Percentiles rank a stretch among this genome's conserved stretches.
Evolutionary conservation across 2,113 vertebrate genomes (phyloP).

Genomic region (Notothenia coriiceps): DNA sequence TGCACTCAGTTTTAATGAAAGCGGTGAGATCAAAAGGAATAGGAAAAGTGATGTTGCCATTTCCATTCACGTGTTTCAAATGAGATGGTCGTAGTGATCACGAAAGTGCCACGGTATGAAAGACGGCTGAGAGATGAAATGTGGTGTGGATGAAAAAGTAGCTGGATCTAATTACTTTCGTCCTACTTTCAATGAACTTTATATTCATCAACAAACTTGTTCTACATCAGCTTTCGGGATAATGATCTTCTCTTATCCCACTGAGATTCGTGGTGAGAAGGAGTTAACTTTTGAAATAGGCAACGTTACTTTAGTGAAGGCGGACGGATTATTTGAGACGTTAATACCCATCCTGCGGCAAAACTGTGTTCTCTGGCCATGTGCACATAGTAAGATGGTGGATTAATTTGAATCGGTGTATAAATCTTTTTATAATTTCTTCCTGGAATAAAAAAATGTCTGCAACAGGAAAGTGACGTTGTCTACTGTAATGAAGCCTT

Average conservation of each 20-base stretch:
- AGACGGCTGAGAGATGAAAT: conserved; percentile 17
- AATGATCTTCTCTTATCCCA: conserved; percentile 69
- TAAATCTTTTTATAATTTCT: conserved; percentile 33
- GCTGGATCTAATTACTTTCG: conserved; percentile 65
- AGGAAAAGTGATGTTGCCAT: conserved; percentile 9
- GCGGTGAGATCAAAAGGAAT: conserved; percentile 35
- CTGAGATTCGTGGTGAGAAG: conserved; percentile 38
- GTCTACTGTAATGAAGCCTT: neutral
- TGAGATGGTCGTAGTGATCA: neutral
- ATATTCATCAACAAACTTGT: conserved; percentile 50
- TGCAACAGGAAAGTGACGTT: neutral
- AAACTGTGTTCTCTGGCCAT: conserved; percentile 33
- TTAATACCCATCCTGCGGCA: conserved; percentile 37
- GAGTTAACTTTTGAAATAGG: conserved; percentile 56
- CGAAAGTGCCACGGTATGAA: conserved; percentile 3
- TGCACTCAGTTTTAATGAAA: conserved; percentile 48
- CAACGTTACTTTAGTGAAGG: conserved; percentile 33
- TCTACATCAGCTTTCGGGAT: conserved; percentile 40
- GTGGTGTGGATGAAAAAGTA: conserved; percentile 36
- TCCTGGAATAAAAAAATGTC: conserved; percentile 4
- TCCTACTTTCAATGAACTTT: conserved; percentile 70
- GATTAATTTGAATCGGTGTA: conserved; percentile 44
- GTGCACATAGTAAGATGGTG: conserved; percentile 23
- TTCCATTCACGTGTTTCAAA: conserved; percentile 27
- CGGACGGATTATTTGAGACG: conserved; percentile 43